These are phyloP conservation scores for Syncerus caffer DNA, from an alignment of 2,797 vertebrate genomes.

Conservation along the genomic window DNA sequence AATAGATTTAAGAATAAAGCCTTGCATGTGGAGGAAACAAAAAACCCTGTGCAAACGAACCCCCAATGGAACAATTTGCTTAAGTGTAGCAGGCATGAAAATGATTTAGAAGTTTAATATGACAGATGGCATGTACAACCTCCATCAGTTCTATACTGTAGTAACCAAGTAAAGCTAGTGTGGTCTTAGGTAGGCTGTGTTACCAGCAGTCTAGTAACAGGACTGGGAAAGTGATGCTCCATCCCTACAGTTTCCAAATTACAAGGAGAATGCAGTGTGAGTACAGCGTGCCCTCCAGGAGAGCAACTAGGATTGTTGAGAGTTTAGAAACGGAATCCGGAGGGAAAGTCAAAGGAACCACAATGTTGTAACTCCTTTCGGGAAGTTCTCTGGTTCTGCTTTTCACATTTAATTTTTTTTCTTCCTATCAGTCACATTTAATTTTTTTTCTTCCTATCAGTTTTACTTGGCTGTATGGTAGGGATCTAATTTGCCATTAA, in stretches of 20 bases:
- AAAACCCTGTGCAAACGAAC: background rate
- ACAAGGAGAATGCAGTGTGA: background rate
- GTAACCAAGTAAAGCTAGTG: background rate
- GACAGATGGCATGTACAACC: background rate
- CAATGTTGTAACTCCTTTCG: background rate
- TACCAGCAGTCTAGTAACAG: background rate
- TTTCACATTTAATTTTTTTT: background rate
- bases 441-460: background rate
- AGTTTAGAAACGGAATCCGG: constrained; percentile 7
- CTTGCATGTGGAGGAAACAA: background rate
- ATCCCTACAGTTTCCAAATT: background rate
- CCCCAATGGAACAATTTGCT: background rate
- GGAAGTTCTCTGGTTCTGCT: constrained; percentile 35
- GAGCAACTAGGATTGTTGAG: background rate
- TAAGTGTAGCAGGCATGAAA: background rate
- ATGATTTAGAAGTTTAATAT: background rate
- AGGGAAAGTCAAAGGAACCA: background rate
- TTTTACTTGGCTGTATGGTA: constrained; percentile 1
- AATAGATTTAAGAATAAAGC: background rate
- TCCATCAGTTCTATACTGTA: background rate
- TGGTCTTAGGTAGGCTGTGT: background rate
- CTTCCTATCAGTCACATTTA: background rate
- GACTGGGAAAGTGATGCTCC: background rate
- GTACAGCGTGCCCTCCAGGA: background rate
- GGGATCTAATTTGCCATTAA: background rate